These are phyloP conservation scores for Tangara arthus DNA, from an alignment of 2,797 vertebrate genomes.

Conservation along the genomic window DNA sequence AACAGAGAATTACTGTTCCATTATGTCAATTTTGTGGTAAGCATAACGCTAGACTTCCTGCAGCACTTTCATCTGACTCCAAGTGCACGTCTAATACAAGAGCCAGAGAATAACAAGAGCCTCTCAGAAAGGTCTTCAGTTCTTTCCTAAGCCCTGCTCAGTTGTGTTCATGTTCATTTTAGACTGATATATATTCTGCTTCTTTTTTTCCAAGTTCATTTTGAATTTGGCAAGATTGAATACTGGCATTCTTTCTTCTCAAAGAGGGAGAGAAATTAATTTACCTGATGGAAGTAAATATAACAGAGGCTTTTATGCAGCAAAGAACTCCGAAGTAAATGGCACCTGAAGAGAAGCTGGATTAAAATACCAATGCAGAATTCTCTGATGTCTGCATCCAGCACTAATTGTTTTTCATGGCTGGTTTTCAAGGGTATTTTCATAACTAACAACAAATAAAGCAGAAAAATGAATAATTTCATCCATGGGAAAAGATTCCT, in stretches of 20 bases:
- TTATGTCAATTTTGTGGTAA: conserved; percentile 42
- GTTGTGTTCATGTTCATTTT: background rate
- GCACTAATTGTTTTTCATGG: background rate
- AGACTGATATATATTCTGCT: background rate
- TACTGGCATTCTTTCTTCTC: background rate
- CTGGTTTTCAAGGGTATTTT: background rate
- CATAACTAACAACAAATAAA: background rate
- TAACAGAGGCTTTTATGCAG: background rate
- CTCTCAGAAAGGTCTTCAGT: background rate
- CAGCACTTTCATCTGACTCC: conserved; percentile 36
- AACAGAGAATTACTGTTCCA: conserved; percentile 43
- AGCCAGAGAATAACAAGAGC: background rate
- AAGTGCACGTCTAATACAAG: background rate
- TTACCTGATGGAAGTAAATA: background rate
- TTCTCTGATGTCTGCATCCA: background rate
- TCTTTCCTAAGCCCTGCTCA: background rate
- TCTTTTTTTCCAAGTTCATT: background rate
- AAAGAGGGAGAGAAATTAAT: background rate
- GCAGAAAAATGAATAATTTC: background rate
- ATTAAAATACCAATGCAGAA: background rate
- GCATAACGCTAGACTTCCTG: background rate
- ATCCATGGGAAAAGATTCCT: background rate
- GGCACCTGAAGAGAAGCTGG: background rate
- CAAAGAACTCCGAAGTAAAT: background rate
- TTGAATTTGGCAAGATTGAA: background rate